phyloP scores from a whole-genome alignment of 2,113 vertebrate genomes.

The Ptilonorhynchus violaceus region DNA sequence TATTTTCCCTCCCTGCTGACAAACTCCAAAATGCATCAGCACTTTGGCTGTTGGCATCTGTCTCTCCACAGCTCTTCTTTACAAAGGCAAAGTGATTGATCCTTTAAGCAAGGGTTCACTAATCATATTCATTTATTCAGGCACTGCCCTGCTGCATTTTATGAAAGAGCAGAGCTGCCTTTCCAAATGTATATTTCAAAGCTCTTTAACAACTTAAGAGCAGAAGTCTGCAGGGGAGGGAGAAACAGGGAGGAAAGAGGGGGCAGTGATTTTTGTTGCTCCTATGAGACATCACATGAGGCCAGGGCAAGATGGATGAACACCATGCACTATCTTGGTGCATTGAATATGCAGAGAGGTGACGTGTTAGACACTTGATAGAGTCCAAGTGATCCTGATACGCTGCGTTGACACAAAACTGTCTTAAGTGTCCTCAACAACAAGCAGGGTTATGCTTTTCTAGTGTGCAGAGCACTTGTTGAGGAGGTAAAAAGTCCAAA shows the following conservation, averaged over 20 bases:
- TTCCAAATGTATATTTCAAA: slow-evolving; percentile 36
- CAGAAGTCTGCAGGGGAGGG: background rate
- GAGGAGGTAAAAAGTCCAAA: background rate
- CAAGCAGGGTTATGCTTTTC: background rate
- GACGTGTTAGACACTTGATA: background rate
- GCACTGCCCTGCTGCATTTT: background rate
- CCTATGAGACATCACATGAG: background rate
- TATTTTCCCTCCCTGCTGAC: fast-evolving
- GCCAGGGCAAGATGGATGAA: slow-evolving; percentile 28
- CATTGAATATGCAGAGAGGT: background rate
- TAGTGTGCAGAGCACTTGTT: background rate
- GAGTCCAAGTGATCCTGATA: background rate
- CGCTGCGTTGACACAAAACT: background rate
- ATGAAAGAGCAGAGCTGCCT: background rate
- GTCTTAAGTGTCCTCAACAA: background rate
- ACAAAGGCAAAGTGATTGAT: slow-evolving; percentile 20
- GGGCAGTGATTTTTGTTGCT: slow-evolving; percentile 12
- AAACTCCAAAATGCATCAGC: background rate
- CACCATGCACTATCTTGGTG: background rate
- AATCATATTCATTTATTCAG: slow-evolving; percentile 54
- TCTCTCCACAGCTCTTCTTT: background rate
- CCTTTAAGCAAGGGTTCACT: slow-evolving; percentile 1
- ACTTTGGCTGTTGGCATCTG: background rate
- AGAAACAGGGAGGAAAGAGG: background rate
- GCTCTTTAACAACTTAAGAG: slow-evolving; percentile 12